Evolutionary conservation across 2,113 vertebrate genomes (phyloP).

Genomic region (Gadus macrocephalus): DNA sequence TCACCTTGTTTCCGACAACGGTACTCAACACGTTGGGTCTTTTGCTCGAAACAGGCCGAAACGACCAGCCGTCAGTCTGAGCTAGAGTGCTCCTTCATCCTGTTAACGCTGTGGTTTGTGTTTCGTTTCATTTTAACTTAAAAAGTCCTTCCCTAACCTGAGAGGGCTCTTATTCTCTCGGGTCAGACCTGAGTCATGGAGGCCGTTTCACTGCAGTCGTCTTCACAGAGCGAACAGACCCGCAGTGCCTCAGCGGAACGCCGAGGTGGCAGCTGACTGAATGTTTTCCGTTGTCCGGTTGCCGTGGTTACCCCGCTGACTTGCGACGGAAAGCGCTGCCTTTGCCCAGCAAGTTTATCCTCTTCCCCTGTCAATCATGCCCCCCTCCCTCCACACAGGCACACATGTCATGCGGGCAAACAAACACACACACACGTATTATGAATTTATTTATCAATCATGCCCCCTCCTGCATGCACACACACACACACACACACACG

Average conservation of each 20-base stretch:
- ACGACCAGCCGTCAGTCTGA: too few species aligned
- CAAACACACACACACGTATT: too few species aligned
- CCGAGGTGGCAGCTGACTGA: slow-evolving; percentile 48
- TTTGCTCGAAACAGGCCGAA: too few species aligned
- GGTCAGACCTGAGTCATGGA: background rate
- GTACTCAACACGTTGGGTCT: too few species aligned
- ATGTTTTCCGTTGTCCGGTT: slow-evolving; percentile 64
- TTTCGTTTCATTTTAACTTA: too few species aligned
- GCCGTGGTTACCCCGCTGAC: slow-evolving; percentile 60
- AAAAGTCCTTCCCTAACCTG: too few species aligned
- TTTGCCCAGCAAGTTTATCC: slow-evolving; percentile 64
- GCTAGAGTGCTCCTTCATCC: too few species aligned
- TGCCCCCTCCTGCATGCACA: background rate
- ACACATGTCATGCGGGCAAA: slow-evolving; percentile 23
- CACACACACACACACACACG: slow-evolving; percentile 20
- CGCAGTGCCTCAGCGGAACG: slow-evolving; percentile 28
- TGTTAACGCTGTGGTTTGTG: too few species aligned
- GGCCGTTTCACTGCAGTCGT: background rate
- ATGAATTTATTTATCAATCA: too few species aligned
- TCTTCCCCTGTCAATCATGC: slow-evolving; percentile 48
- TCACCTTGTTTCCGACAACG: too few species aligned
- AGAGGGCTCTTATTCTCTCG: too few species aligned
- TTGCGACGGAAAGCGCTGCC: slow-evolving; percentile 60
- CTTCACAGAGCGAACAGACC: slow-evolving; percentile 9
- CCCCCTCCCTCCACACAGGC: slow-evolving; percentile 49